Base-by-base conservation (phyloP, 2,113 vertebrate species). In the Sitta europaea region DNA sequence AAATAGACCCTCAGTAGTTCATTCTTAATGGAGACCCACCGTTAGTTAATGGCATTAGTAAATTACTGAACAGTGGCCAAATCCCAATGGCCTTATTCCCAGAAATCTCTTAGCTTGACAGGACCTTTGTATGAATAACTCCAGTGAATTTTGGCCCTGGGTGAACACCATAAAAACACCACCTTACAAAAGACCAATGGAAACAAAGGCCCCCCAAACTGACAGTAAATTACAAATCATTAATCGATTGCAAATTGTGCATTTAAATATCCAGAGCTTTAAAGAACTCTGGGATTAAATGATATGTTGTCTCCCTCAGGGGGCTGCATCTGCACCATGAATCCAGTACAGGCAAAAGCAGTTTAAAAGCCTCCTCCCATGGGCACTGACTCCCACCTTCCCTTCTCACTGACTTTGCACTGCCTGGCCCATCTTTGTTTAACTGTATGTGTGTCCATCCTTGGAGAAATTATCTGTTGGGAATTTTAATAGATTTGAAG, bases 81-180 rank as follows among this genome's bases (percentile, higher is more conserved):
- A 86, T 96, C 78, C 94, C 88, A 86, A 83, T 97, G 96, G 88
- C 93, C 90, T 95, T 95, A 77, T 95, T 96, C 94, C 95, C 93
- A 96, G 96, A 97, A 96, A 94, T 38, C 82, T 93, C 90, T 94
- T 79, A 93, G 85, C 40, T 35, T 95, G 96, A 96, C 94, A 95
- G 85, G 75, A 96, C 63, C 72, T 97, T 95, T 96, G 82, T 96
- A 81, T 84, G 72, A 93, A 40, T 71, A 81, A 81, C 57, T 86
- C 82, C 38, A 86, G 76, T 90, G 88, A 95, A 88, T 96, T 96
- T 94, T 96, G 96, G 94, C 93, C 94, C 61, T 75, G 90, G 61
- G 51, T 93, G 82, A 93, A 86, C 57, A 67, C 73, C 65, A 68
- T 81, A 61, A 96, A 96, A 95, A 67, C 82, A 94, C 22, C 28